phyloP scores from a whole-genome alignment of 2,113 vertebrate species.

The Phyllopteryx taeniolatus region DNA sequence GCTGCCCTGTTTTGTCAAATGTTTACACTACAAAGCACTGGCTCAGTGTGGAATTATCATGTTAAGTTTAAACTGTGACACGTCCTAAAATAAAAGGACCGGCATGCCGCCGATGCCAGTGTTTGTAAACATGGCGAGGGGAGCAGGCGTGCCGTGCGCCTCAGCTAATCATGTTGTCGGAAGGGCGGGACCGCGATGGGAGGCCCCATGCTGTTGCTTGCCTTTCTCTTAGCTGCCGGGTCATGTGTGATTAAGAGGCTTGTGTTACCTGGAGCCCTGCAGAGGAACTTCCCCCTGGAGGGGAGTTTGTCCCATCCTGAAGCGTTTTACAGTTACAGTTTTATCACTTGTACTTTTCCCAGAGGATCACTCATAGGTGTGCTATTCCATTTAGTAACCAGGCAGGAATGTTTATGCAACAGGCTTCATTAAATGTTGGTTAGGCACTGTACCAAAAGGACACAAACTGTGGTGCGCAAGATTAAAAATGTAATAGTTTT shows the following conservation, averaged over 20 bases:
- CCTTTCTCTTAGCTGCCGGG: conserved; percentile 76
- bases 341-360: conserved; percentile 49
- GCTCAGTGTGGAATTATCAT: conserved; percentile 42
- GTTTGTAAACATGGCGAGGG: conserved; percentile 84
- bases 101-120: conserved; percentile 83
- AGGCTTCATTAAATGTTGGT: conserved; percentile 31
- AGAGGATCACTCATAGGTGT: conserved; percentile 38
- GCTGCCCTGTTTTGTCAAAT: conserved; percentile 3
- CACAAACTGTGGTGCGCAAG: no score
- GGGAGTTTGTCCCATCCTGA: conserved; percentile 71
- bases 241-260: conserved; percentile 85
- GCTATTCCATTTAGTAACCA: conserved; percentile 57
- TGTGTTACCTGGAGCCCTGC: conserved; percentile 82
- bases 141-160: conserved; percentile 62
- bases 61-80: conserved; percentile 31
- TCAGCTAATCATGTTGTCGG: conserved; percentile 65
- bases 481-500: no score
- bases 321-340: conserved; percentile 51
- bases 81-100: conserved; percentile 81
- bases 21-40: conserved; percentile 23
- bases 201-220: conserved; percentile 75
- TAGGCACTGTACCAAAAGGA: background rate
- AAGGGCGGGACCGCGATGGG: conserved; percentile 58
- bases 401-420: conserved; percentile 25
- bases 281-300: conserved; percentile 76